Evolutionary conservation across 2,888 invertebrate species (phyloP).

Genomic region (Lasioglossum pauxillum): DNA sequence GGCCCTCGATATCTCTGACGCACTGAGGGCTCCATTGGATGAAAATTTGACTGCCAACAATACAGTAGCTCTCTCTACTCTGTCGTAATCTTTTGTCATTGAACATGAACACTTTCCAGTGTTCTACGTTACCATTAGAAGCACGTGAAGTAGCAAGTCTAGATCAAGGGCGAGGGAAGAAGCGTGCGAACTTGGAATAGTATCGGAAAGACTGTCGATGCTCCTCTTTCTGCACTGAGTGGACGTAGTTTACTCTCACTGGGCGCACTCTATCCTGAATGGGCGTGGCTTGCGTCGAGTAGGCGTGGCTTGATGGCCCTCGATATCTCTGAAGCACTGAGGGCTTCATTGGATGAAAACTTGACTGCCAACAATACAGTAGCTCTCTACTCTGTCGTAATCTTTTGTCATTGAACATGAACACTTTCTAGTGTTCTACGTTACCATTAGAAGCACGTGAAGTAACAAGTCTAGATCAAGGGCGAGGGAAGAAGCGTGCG

Average conservation of each 20-base stretch:
- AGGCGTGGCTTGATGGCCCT: not conserved
- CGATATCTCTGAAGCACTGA: not conserved
- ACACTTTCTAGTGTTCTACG: not conserved
- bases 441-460: not conserved
- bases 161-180: too few species aligned
- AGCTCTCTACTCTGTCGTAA: not conserved
- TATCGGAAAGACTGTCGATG: not conserved
- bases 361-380: too few species aligned
- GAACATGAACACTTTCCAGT: not conserved
- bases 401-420: too few species aligned
- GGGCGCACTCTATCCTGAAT: not conserved
- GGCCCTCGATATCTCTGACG: not conserved
- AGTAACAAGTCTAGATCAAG: too few species aligned
- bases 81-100: not conserved
- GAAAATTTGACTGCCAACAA: too few species aligned
- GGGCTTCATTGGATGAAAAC: not conserved
- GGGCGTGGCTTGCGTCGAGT: not conserved
- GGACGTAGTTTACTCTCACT: too few species aligned
- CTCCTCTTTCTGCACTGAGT: not conserved
- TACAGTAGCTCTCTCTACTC: too few species aligned
- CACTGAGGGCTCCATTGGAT: not conserved
- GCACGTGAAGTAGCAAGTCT: not conserved
- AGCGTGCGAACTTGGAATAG: not conserved
- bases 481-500: not conserved
- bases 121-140: not conserved